Evolutionary conservation across 2,888 invertebrate genomes (phyloP), one percentile per base, ranked within the genome.

Genomic region (Macrosoma leucophasiata): DNA sequence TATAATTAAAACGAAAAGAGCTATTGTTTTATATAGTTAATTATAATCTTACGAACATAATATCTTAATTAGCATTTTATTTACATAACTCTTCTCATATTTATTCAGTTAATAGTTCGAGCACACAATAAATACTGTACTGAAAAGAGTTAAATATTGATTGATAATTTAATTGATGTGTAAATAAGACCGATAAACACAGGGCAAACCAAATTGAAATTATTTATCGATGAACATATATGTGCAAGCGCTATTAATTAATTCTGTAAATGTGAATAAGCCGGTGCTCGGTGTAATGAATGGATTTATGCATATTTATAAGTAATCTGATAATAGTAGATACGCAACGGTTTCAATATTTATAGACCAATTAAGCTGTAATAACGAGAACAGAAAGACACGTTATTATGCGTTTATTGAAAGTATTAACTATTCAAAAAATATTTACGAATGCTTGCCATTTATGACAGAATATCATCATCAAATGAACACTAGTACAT

Each of bases 361-460:
- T 55, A 53, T 51, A 46, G 47, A 45, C 46, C 54, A 53, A 56
- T 59, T 54, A n/a, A n/a, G n/a, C n/a, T n/a, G n/a, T n/a, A n/a
- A n/a, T n/a, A n/a, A n/a, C n/a, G n/a, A n/a, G n/a, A n/a, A n/a
- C n/a, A n/a, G n/a, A n/a, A n/a, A n/a, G n/a, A n/a, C n/a, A n/a
- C n/a, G n/a, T n/a, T 50, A 46, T 43, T 50, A 37, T 50, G 4
- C 8, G 8, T 18, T 8, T 18, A 18, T 18, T 18, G 8, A 8
- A 18, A 18, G 8, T 18, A 18, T 18, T 18, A 18, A 18, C 8
- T 18, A 18, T n/a, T n/a, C n/a, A n/a, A n/a, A n/a, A n/a, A n/a
- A n/a, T n/a, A n/a, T n/a, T n/a, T n/a, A n/a, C n/a, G n/a, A n/a
- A n/a, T n/a, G n/a, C n/a, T n/a, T n/a, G n/a, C n/a, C n/a, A n/a